These are phyloP conservation scores for Oryzias curvinotus DNA, from an alignment of 2,113 vertebrate genomes.

Conservation along the genomic window DNA sequence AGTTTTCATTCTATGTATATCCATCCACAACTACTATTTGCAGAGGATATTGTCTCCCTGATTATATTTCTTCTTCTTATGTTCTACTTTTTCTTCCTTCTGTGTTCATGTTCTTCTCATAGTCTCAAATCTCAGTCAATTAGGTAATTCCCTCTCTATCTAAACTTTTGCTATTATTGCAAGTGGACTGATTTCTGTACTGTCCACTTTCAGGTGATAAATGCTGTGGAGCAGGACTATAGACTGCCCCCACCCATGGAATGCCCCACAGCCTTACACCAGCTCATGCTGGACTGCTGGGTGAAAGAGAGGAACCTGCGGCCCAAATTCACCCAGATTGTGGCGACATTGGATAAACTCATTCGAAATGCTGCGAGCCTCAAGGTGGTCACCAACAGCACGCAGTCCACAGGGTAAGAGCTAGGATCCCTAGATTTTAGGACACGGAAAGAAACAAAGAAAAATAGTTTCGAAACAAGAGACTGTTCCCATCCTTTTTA, in stretches of 20 bases:
- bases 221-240: constrained; percentile 97
- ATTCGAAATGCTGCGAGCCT: constrained; percentile 98
- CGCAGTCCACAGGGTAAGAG: constrained; percentile 92
- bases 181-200: constrained; percentile 31
- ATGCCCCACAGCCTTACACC: constrained; percentile 95
- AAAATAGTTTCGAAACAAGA: neutral
- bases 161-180: neutral
- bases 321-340: constrained; percentile 97
- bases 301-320: constrained; percentile 95
- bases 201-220: constrained; percentile 86
- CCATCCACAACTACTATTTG: neutral
- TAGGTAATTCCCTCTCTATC: neutral
- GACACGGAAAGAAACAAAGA: neutral
- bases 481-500: too few relatives aligned
- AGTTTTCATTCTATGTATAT: constrained; percentile 4
- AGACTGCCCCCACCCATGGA: constrained; percentile 98
- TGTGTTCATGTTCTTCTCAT: constrained; percentile 20
- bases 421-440: neutral
- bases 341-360: constrained; percentile 96
- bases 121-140: constrained; percentile 7
- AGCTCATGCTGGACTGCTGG: constrained; percentile 99
- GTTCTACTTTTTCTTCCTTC: constrained; percentile 10
- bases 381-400: constrained; percentile 91
- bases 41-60: neutral
- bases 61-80: constrained; percentile 10